Evolutionary conservation across 2,113 vertebrate genomes (phyloP).

Genomic region (Ammodytes dubius): DNA sequence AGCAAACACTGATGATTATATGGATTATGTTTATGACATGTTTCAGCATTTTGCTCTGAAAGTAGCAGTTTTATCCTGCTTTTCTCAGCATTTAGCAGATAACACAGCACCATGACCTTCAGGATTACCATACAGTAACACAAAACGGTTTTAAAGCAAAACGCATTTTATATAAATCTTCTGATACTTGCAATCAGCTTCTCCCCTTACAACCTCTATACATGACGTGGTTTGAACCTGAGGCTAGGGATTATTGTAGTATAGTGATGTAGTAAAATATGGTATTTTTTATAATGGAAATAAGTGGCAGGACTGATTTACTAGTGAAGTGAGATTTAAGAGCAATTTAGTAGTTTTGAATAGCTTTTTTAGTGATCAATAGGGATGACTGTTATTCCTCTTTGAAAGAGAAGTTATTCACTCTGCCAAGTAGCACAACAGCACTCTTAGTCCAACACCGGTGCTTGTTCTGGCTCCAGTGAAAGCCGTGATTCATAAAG

Average conservation of each 20-base stretch:
- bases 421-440: slow-evolving; percentile 69
- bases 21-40: slow-evolving; percentile 2
- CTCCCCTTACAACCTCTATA: neutral
- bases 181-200: slow-evolving; percentile 5
- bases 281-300: slow-evolving; percentile 18
- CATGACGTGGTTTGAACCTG: slow-evolving; percentile 12
- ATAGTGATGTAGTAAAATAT: neutral
- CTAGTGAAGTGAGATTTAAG: slow-evolving; percentile 46
- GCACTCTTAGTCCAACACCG: slow-evolving; percentile 53
- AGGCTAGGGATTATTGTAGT: slow-evolving; percentile 8
- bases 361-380: slow-evolving; percentile 60
- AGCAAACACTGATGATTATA: slow-evolving; percentile 2
- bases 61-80: slow-evolving; percentile 16
- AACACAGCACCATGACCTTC: slow-evolving; percentile 8
- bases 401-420: slow-evolving; percentile 56
- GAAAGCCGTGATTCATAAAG: slow-evolving; percentile 72
- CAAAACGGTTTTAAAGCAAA: slow-evolving; percentile 29
- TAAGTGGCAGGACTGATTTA: slow-evolving; percentile 35
- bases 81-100: slow-evolving; percentile 39
- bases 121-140: slow-evolving; percentile 36
- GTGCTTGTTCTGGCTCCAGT: slow-evolving; percentile 67
- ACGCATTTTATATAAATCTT: neutral
- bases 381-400: slow-evolving; percentile 65
- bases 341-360: slow-evolving; percentile 57
- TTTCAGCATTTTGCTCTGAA: slow-evolving; percentile 18